Base-by-base conservation (phyloP, 2,797 vertebrate species). In the Eidolon dupreanum region DNA sequence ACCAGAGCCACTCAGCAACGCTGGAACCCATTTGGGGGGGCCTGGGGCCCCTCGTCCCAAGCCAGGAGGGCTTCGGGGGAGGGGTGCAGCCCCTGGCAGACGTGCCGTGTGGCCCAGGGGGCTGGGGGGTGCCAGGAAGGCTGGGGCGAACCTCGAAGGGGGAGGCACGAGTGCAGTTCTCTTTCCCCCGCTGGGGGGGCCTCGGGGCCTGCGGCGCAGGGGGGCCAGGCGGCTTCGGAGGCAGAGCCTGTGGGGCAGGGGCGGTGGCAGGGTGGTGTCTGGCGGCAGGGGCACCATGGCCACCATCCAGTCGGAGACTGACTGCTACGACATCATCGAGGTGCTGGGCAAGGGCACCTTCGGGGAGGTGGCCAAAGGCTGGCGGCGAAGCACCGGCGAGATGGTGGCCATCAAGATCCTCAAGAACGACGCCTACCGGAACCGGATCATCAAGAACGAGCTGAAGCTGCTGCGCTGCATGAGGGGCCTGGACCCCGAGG, bases 401-500 rank as follows among this genome's bases (percentile, higher is more conserved):
- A 98, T 98, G 97, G 99, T 99, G 78, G 99, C 98, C 87, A 98
- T 99, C 86, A 99, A 99, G 93, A 98, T 98, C 73, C 96, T 98
- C 55, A 98, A 97, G 95, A 98, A 98, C 0, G 96, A 98, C 0
- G 97, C 97, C 1, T 93, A 98, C 31, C 81, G 95, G 1, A 98
- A 96, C 57, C 92, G 88, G 0, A 97, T 98, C 84, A 98, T 98
- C 53, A 98, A 97, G 94, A 99, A 99, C 0, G 99, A 99, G 90
- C 92, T 99, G 87, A 98, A 98, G 95, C 93, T 99, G n/a, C 96
- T 98, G 8, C 95, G 94, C 2, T 98, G 97, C 15, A 91, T 98
- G 96, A 17, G 33, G 31, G 97, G 95, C 17, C 97, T 97, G 88
- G 96, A 98, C 49, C 81, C 98, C 0, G 98, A 98, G 8, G 95